Evolutionary conservation across 2,113 vertebrate species (phyloP).

Genomic region (Edolisoma coerulescens): DNA sequence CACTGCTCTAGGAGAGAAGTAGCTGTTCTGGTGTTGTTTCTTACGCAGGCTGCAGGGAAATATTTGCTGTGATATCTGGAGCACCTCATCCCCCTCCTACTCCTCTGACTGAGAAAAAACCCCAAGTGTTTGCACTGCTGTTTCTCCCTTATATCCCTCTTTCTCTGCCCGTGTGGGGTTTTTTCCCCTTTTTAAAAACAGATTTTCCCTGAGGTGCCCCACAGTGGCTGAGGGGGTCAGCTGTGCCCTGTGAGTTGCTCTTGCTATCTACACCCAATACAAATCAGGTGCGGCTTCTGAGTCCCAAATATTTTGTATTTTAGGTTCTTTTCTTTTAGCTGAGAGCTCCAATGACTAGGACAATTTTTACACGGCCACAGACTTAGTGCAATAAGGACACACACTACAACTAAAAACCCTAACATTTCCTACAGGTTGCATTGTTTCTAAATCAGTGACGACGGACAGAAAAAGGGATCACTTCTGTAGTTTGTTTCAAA

Average conservation of each 20-base stretch:
- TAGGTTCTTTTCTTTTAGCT: neutral
- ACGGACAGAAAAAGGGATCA: neutral
- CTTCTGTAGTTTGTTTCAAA: neutral
- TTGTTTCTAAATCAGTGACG: neutral
- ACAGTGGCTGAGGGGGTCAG: neutral
- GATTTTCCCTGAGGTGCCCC: accelerated
- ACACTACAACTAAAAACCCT: neutral
- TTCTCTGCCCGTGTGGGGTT: neutral
- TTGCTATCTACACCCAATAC: neutral
- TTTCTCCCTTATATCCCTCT: neutral
- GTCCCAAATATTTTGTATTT: neutral
- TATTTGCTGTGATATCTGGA: neutral
- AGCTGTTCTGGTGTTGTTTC: neutral
- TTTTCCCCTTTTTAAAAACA: neutral
- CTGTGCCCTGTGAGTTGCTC: neutral
- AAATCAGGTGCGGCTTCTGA: neutral
- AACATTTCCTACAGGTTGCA: neutral
- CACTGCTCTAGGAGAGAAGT: neutral
- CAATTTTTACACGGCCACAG: neutral
- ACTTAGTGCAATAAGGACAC: neutral
- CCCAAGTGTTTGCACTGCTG: neutral
- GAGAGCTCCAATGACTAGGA: neutral
- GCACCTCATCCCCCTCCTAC: neutral
- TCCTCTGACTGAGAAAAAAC: neutral
- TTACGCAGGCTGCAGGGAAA: neutral